Evolutionary conservation across 2,113 vertebrate species (phyloP).

Genomic region (Furnarius figulus): DNA sequence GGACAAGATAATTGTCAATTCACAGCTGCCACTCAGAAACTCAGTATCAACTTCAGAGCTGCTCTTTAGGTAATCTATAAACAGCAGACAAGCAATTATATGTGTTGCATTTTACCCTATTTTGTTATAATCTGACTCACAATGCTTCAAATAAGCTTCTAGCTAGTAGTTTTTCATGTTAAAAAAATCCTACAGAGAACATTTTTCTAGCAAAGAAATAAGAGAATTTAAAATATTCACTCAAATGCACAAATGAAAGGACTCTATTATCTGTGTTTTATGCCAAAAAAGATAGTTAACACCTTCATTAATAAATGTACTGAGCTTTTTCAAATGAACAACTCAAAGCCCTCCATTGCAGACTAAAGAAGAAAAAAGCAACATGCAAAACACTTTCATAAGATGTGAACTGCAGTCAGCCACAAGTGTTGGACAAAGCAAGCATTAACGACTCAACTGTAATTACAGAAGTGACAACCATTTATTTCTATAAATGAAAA

Average conservation of each 20-base stretch:
- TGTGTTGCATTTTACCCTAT: background rate
- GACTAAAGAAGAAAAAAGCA: background rate
- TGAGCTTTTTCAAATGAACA: background rate
- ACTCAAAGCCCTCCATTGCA: background rate
- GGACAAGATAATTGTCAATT: background rate
- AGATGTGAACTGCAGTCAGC: background rate
- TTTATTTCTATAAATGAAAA: background rate
- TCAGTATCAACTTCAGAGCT: background rate
- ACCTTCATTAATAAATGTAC: background rate
- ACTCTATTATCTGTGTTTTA: background rate
- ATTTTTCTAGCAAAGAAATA: background rate
- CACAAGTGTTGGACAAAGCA: background rate
- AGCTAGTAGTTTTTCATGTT: background rate
- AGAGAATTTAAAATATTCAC: background rate
- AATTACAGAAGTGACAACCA: background rate
- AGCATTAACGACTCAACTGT: background rate
- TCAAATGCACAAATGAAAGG: background rate
- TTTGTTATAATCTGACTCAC: background rate
- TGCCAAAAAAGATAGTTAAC: slow-evolving; percentile 17
- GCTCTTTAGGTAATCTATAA: slow-evolving; percentile 8
- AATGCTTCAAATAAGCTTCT: background rate
- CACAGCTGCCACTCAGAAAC: background rate
- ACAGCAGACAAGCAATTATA: background rate
- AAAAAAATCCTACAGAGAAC: background rate
- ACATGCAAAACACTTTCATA: background rate